Conservation (phyloP, 2,797 vertebrate genomes). For the Bradypodion ventrale region DNA sequence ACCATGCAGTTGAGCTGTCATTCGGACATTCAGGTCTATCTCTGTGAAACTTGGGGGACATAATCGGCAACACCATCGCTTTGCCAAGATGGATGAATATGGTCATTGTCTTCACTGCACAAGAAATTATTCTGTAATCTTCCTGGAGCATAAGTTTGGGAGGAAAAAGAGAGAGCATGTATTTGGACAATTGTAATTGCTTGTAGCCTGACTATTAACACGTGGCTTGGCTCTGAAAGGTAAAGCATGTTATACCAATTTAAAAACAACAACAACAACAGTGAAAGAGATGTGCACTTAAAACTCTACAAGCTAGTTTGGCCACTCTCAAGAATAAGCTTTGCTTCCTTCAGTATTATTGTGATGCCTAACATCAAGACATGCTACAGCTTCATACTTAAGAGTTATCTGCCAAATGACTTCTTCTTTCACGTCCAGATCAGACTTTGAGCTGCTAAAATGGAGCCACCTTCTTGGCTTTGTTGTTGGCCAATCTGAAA, state of each 20-base stretch:
- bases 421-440: too few species aligned
- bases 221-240: not conserved
- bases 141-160: not conserved
- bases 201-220: not conserved
- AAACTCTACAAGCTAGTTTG: not conserved
- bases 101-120: constrained; percentile 19
- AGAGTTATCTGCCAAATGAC: not conserved
- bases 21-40: not conserved
- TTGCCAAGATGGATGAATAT: constrained; percentile 48
- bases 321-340: not conserved
- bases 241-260: not conserved
- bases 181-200: not conserved
- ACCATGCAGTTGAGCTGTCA: not conserved
- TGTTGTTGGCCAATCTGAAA: too few species aligned
- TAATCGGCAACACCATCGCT: constrained; percentile 20
- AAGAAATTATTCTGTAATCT: constrained; percentile 7
- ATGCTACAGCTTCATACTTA: not conserved
- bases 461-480: too few species aligned
- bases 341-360: not conserved
- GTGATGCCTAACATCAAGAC: not conserved
- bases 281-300: not conserved
- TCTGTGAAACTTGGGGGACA: not conserved
- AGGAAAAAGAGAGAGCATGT: not conserved
- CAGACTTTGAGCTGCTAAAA: too few species aligned
- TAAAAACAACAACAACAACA: not conserved